Evolutionary conservation across 35 echinoderm and acorn worm genomes (phyloP).

Genomic region (Ophioderma brevispina): DNA sequence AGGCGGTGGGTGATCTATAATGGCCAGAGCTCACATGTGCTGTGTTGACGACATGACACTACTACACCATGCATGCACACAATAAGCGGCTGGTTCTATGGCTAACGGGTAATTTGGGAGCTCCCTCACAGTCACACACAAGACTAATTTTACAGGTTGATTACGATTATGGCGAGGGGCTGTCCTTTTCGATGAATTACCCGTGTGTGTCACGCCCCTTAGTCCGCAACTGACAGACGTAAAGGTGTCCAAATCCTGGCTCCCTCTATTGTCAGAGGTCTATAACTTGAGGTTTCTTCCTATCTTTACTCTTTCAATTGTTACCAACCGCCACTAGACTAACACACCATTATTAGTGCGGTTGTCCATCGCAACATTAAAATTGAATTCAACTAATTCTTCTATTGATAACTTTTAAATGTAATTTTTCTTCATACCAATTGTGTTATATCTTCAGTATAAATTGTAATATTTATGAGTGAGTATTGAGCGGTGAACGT

Average conservation of each 20-base stretch:
- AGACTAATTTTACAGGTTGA: not conserved
- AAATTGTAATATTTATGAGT: slow-evolving; percentile 35
- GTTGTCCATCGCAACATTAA: no score
- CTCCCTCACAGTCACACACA: not conserved
- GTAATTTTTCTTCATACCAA: not conserved
- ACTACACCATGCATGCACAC: no score
- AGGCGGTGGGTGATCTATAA: not conserved
- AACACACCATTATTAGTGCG: not conserved
- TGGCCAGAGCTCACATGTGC: not conserved
- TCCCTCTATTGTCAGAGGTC: not conserved
- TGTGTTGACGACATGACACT: not conserved
- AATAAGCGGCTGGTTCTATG: not conserved
- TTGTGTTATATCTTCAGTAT: not conserved
- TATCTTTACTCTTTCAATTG: not conserved
- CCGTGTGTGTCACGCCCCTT: not conserved
- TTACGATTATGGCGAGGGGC: not conserved
- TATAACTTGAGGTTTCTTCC: not conserved
- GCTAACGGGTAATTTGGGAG: not conserved
- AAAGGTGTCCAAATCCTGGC: not conserved
- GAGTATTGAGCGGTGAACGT: slow-evolving; percentile 56
- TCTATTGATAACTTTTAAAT: not conserved
- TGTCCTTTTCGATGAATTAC: not conserved
- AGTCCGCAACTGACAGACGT: not conserved
- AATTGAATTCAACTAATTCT: not conserved
- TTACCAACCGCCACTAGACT: not conserved